Base-by-base conservation (phyloP, 2,797 vertebrate species). In the Cryptoblepharus egeriae region DNA sequence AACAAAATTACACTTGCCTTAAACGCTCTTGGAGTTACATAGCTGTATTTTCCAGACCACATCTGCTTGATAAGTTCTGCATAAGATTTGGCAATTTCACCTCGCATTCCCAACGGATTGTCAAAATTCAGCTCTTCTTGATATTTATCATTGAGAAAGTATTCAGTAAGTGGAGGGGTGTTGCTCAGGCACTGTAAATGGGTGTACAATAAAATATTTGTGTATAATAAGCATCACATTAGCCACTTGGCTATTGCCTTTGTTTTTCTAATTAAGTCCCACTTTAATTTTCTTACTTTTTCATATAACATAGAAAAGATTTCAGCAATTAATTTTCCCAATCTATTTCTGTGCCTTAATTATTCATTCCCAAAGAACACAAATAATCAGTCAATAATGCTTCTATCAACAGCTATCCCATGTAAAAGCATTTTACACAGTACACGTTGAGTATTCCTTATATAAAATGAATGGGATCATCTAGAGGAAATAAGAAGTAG, bases 21-120 rank as follows among this genome's bases (percentile, higher is more conserved):
- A 95, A 99, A 99, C 91, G 98, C 97, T 93, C 98, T 96, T 58
- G 99, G 99, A 13, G 98, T 99, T 90, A 99, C 96, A 20, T 98
- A 99, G 96, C 97, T 98, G 94, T 96, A 98, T 95, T 98, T 99
- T 87, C 97, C 98, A 58, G 97, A 98, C 99, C 99, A 99, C 95
- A 99, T 97, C 85, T 99, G 99, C 91, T 99, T 99, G 93, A 97
- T 98, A 60, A 99, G 95, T 84, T 99, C 98, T 0, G 98, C 97
- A 0, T 99, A 99, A 81, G 97, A 97, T 91, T 96, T 97, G 90
- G 98, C 99, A 80, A 99, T 99, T 97, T 99, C 99, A 64, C 98
- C 98, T 94, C 98, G 95, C 99, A 99, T 99, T 88, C 99, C 99
- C 93, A 99, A 95, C 26, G 98, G 98, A 96, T 99, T 99, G 95